Evolutionary conservation across 2,797 vertebrate genomes (phyloP).

Genomic region (Furcifer pardalis): DNA sequence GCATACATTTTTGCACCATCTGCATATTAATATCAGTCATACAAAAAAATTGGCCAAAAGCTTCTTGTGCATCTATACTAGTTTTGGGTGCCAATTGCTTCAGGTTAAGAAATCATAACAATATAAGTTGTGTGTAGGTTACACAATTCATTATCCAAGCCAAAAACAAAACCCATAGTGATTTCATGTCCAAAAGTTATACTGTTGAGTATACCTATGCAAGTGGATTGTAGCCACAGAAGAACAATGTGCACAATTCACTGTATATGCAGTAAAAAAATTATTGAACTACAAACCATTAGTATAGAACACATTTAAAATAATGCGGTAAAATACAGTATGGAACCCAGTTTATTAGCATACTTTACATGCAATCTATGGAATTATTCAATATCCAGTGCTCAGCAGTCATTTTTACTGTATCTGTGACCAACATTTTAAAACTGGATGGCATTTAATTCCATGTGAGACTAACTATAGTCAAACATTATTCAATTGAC

Average conservation of each 20-base stretch:
- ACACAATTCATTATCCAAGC: too few relatives aligned
- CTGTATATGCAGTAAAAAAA: background rate
- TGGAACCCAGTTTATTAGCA: background rate
- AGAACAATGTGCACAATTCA: background rate
- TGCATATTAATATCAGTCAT: too few relatives aligned
- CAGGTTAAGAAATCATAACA: too few relatives aligned
- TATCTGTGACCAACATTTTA: background rate
- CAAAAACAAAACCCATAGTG: too few relatives aligned
- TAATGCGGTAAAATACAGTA: background rate
- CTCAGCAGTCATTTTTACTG: background rate
- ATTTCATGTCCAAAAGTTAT: too few relatives aligned
- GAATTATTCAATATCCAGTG: conserved; percentile 14
- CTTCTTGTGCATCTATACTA: background rate
- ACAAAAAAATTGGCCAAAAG: too few relatives aligned
- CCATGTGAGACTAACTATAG: conserved; percentile 1
- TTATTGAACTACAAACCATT: background rate
- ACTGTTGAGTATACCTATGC: too few relatives aligned
- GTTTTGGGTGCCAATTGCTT: background rate
- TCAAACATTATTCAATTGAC: background rate
- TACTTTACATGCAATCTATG: background rate
- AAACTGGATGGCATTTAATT: background rate
- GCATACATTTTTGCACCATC: too few relatives aligned
- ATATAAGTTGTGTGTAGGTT: too few relatives aligned
- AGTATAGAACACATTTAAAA: conserved; percentile 1
- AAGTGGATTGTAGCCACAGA: background rate